Percentiles rank a stretch among this genome's conserved stretches.
Evolutionary conservation across 2,888 invertebrate genomes (phyloP).

Genomic region (Ephialtes manifestator): DNA sequence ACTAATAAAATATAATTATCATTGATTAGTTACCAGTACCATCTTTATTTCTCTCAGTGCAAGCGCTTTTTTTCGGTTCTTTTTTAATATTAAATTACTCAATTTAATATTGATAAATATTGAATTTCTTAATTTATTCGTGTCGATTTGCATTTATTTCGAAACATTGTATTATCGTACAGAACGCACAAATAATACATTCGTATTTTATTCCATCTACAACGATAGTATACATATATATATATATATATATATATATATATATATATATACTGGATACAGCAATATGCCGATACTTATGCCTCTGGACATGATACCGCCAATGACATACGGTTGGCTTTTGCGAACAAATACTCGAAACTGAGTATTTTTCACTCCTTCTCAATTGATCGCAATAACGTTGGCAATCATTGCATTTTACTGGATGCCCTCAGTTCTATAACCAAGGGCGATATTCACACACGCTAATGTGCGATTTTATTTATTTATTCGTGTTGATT

Average conservation of each 20-base stretch:
- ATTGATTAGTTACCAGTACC: no score
- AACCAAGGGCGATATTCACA: neutral
- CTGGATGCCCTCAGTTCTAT: neutral
- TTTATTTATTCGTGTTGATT: no score
- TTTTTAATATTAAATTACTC: no score
- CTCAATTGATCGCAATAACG: conserved; percentile 56
- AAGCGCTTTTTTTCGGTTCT: no score
- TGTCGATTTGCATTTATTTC: no score
- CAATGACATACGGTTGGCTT: conserved; percentile 80
- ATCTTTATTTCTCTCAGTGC: no score
- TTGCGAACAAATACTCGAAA: conserved; percentile 76
- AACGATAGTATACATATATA: no score
- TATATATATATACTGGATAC: no score
- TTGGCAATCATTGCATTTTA: conserved; percentile 54
- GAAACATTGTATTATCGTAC: conserved; percentile 15
- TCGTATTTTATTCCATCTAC: conserved; percentile 25
- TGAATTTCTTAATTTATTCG: no score
- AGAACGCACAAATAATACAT: conserved; percentile 36
- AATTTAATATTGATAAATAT: no score
- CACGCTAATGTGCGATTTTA: no score
- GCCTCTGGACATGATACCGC: conserved; percentile 63
- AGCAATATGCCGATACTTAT: conserved; percentile 26
- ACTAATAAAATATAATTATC: no score
- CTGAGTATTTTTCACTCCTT: conserved; percentile 20
- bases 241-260: conserved; percentile 14